phyloP scores from a whole-genome alignment of 2,797 vertebrate species.

The Anomalospiza imberbis region DNA sequence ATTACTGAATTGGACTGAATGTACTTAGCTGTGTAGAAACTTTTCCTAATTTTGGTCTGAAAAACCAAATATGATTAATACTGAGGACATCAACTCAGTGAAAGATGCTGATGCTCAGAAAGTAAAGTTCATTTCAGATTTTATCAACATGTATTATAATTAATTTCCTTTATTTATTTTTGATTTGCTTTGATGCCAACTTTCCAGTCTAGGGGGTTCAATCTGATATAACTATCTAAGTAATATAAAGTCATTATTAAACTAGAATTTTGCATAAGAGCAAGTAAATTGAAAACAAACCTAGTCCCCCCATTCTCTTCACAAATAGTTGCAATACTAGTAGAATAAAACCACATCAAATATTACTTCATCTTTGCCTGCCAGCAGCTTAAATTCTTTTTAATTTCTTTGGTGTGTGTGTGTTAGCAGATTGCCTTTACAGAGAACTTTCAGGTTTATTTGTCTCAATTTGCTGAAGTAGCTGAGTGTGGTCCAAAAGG shows the following conservation, averaged over 20 bases:
- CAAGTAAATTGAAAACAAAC: background rate
- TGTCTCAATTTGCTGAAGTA: constrained; percentile 65
- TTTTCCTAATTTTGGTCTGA: background rate
- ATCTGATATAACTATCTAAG: background rate
- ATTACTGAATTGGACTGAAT: background rate
- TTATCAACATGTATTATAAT: background rate
- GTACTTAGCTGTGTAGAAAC: background rate
- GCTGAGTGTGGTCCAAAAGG: constrained; percentile 53
- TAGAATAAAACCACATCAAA: background rate
- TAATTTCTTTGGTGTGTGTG: constrained; percentile 21
- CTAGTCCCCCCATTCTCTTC: background rate
- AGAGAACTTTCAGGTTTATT: constrained; percentile 46
- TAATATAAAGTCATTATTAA: background rate
- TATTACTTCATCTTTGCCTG: constrained; percentile 24
- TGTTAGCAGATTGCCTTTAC: background rate
- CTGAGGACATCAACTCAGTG: background rate
- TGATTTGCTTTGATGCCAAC: background rate
- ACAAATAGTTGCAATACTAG: background rate
- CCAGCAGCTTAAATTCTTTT: constrained; percentile 19
- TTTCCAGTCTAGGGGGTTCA: background rate
- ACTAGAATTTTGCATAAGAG: background rate
- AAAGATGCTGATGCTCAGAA: background rate
- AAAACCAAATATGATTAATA: background rate
- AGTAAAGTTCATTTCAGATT: background rate
- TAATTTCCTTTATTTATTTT: background rate